Conservation (phyloP, 2,797 vertebrate genomes). For the Tauraco hartlaubi region DNA sequence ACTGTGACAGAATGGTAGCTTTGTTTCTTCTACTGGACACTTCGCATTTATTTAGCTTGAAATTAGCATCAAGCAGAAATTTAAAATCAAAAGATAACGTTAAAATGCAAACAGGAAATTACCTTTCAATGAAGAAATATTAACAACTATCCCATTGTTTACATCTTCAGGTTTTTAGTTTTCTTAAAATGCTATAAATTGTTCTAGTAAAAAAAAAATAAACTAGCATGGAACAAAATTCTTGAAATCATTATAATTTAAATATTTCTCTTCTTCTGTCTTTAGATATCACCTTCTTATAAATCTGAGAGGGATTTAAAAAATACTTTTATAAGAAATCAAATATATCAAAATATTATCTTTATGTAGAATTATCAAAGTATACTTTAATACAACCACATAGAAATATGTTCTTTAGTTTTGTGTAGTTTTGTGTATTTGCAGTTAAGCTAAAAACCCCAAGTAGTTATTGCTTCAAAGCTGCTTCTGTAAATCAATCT, state of each 20-base stretch:
- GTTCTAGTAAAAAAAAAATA: neutral
- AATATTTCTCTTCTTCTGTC: neutral
- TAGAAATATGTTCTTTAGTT: neutral
- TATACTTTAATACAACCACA: neutral
- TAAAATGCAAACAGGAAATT: neutral
- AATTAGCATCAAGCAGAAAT: neutral
- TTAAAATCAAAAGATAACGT: neutral
- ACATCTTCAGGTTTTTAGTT: neutral
- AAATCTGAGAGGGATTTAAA: neutral
- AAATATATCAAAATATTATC: neutral
- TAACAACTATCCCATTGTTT: neutral
- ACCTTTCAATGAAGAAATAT: neutral
- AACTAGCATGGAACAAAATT: neutral
- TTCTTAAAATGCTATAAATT: neutral
- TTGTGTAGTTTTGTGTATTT: neutral
- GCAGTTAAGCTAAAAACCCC: neutral
- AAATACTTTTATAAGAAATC: neutral
- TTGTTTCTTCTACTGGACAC: neutral
- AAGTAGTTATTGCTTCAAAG: neutral
- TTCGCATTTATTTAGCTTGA: neutral
- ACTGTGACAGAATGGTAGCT: neutral
- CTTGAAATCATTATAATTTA: neutral
- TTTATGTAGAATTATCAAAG: neutral
- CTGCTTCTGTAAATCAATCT: neutral
- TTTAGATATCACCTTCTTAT: neutral